Evolutionary conservation across 2,797 vertebrate genomes (phyloP).

Genomic region (Cichlasoma orientale): DNA sequence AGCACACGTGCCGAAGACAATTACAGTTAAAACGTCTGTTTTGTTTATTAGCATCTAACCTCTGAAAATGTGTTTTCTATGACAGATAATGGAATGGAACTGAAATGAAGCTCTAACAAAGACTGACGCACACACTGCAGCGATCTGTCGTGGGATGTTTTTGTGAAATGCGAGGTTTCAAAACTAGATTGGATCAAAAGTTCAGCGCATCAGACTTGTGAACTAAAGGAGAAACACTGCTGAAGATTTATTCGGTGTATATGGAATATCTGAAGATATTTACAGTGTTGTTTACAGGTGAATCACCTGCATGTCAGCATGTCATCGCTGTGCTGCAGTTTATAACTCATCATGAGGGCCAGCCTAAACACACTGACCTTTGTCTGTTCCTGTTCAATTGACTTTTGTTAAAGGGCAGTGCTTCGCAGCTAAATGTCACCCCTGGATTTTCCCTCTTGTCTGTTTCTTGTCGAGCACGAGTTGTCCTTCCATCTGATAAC

Average conservation of each 20-base stretch:
- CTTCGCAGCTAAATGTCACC: conserved; percentile 71
- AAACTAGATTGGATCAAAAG: background rate
- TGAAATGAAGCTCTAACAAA: background rate
- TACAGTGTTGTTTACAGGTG: conserved; percentile 1
- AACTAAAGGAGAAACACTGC: background rate
- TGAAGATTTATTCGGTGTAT: background rate
- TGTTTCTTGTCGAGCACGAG: conserved; percentile 51
- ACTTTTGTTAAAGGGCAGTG: conserved; percentile 74
- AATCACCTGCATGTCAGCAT: background rate
- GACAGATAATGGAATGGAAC: background rate
- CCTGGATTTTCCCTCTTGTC: conserved; percentile 57
- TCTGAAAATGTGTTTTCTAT: background rate
- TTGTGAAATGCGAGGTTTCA: background rate
- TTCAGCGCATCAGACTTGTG: fast-evolving
- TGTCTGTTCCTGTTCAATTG: conserved; percentile 68
- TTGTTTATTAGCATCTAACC: background rate
- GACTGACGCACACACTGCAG: fast-evolving
- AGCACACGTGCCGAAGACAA: background rate
- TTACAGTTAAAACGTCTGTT: background rate
- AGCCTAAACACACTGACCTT: conserved; percentile 71
- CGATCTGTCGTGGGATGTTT: background rate
- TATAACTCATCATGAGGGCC: conserved; percentile 46
- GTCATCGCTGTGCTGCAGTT: conserved; percentile 20
- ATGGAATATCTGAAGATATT: background rate
- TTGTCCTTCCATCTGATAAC: conserved; percentile 32